Evolutionary conservation across 2,888 invertebrate species (phyloP).

Genomic region (Euphydryas editha): DNA sequence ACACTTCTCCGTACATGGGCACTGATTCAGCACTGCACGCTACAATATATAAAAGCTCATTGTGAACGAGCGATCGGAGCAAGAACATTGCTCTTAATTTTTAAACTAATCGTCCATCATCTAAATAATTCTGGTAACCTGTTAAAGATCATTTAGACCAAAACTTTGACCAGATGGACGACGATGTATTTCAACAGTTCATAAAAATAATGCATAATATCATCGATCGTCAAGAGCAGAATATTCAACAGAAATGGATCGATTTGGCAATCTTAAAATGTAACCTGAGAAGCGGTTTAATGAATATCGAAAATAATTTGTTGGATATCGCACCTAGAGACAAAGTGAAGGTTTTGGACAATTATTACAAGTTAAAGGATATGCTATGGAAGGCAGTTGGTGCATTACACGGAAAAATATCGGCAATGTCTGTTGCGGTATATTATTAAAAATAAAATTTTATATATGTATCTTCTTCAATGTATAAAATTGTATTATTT

Average conservation of each 20-base stretch:
- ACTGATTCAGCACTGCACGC: constrained; percentile 55
- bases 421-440: constrained; percentile 41
- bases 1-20: constrained; percentile 61
- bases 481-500: not conserved
- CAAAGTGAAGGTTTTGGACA: constrained; percentile 50
- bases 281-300: constrained; percentile 56
- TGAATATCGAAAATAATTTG: constrained; percentile 57
- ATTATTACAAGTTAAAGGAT: constrained; percentile 62
- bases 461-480: not conserved
- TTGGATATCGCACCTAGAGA: constrained; percentile 48
- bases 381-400: constrained; percentile 67
- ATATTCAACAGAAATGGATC: constrained; percentile 64
- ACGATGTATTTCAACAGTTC: constrained; percentile 47
- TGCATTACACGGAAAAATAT: constrained; percentile 63
- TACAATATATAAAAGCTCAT: constrained; percentile 21
- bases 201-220: constrained; percentile 51
- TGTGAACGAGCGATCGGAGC: constrained; percentile 16
- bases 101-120: not conserved
- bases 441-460: not conserved
- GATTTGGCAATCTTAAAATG: constrained; percentile 62
- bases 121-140: not conserved
- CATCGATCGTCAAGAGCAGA: constrained; percentile 48
- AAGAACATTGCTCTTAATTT: constrained; percentile 25
- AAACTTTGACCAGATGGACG: constrained; percentile 47
- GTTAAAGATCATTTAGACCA: not conserved